Evolutionary conservation across 2,113 vertebrate species (phyloP).

Genomic region (Malurus alboscapulatus): DNA sequence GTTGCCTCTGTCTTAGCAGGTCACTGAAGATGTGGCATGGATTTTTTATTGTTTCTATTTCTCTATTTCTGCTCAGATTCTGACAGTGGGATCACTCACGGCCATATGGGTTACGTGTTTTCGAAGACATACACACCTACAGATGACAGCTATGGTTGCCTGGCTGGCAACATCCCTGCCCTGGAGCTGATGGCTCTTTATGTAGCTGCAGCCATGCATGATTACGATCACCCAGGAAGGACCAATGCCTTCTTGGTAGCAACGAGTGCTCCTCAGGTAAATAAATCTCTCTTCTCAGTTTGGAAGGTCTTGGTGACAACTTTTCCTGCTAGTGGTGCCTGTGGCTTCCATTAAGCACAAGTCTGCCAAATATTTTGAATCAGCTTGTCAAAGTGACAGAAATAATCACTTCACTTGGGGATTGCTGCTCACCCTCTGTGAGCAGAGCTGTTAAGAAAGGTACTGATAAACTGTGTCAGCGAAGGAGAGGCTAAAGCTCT

Average conservation of each 20-base stretch:
- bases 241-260: slow-evolving; percentile 98
- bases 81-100: slow-evolving; percentile 89
- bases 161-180: slow-evolving; percentile 95
- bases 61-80: slow-evolving; percentile 78
- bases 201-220: slow-evolving; percentile 98
- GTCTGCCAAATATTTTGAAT: not conserved
- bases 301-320: not conserved
- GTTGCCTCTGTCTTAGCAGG: not conserved
- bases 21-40: not conserved
- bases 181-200: slow-evolving; percentile 97
- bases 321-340: not conserved
- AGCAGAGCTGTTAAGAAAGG: not conserved
- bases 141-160: slow-evolving; percentile 89
- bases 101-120: slow-evolving; percentile 90
- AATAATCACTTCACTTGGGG: not conserved
- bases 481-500: not conserved
- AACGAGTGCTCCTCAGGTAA: slow-evolving; percentile 93
- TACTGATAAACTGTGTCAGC: not conserved
- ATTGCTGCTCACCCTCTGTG: not conserved
- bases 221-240: slow-evolving; percentile 95
- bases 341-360: not conserved
- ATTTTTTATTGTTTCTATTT: not conserved
- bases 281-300: not conserved
- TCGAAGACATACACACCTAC: slow-evolving; percentile 86
- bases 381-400: not conserved